phyloP scores from a whole-genome alignment of 2,113 vertebrate species.

The Trochalopteron elliotii region DNA sequence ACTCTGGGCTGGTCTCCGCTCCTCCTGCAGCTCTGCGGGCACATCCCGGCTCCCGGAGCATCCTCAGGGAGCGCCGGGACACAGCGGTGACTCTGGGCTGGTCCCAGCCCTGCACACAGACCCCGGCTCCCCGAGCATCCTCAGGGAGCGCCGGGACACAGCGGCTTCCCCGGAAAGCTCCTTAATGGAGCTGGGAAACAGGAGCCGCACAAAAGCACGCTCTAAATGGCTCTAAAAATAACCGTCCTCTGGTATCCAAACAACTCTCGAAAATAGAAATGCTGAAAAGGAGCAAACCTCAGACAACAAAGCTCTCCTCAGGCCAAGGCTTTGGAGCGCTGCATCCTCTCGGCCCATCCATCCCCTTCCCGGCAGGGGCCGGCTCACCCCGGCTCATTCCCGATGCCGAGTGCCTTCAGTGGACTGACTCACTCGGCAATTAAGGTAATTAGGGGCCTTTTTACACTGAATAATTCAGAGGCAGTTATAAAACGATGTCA shows the following conservation, averaged over 20 bases:
- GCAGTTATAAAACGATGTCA: not conserved
- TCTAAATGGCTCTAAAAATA: constrained; percentile 22
- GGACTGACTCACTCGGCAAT: rapidly evolving
- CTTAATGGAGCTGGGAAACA: not conserved
- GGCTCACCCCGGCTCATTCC: not conserved
- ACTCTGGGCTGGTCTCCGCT: too few relatives aligned
- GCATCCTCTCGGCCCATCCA: rapidly evolving
- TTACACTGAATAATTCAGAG: not conserved
- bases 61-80: not conserved
- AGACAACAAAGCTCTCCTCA: not conserved
- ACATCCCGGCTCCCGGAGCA: not conserved
- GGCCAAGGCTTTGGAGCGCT: rapidly evolving
- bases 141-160: not conserved
- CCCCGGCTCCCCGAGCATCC: not conserved
- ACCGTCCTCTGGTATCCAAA: not conserved
- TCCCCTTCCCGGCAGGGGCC: not conserved
- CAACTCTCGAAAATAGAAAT: not conserved
- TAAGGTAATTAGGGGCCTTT: not conserved
- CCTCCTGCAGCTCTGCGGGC: too few relatives aligned
- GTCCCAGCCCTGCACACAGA: too few relatives aligned
- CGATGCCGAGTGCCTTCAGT: rapidly evolving
- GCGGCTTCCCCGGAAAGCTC: not conserved
- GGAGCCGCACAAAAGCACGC: not conserved
- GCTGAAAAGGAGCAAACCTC: not conserved
- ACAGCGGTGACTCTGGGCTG: too few relatives aligned